Evolutionary conservation across 2,113 vertebrate genomes (phyloP).

Genomic region (Pogonocichla stellata): DNA sequence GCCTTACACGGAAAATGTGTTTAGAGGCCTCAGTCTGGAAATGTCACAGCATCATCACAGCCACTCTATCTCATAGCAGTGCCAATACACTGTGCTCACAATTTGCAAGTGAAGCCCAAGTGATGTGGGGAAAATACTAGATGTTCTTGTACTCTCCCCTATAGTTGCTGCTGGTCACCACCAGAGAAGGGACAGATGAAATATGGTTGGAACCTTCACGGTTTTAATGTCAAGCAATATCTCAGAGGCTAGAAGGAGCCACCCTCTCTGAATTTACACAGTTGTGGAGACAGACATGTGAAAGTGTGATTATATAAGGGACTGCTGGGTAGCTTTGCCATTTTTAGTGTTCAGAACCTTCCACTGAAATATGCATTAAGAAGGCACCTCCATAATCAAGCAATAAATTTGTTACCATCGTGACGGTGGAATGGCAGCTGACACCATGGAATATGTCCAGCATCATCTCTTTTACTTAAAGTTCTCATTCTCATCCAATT

Average conservation of each 20-base stretch:
- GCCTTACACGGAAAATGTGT: not conserved
- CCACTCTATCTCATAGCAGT: not conserved
- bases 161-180: not conserved
- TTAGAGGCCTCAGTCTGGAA: not conserved
- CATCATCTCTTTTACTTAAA: not conserved
- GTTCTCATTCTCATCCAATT: not conserved
- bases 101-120: not conserved
- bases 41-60: not conserved
- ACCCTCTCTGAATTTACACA: not conserved
- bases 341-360: not conserved
- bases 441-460: not conserved
- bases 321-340: not conserved
- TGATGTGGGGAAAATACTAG: not conserved
- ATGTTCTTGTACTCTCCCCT: not conserved
- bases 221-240: not conserved
- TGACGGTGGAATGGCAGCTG: not conserved
- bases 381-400: not conserved
- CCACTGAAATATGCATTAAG: not conserved
- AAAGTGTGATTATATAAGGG: not conserved
- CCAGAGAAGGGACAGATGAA: not conserved
- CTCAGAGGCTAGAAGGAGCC: not conserved
- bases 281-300: not conserved
- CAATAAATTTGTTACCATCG: not conserved
- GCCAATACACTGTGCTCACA: not conserved
- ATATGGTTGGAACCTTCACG: not conserved